Conservation (phyloP, 2,797 vertebrate species). For the Betta splendens region DNA sequence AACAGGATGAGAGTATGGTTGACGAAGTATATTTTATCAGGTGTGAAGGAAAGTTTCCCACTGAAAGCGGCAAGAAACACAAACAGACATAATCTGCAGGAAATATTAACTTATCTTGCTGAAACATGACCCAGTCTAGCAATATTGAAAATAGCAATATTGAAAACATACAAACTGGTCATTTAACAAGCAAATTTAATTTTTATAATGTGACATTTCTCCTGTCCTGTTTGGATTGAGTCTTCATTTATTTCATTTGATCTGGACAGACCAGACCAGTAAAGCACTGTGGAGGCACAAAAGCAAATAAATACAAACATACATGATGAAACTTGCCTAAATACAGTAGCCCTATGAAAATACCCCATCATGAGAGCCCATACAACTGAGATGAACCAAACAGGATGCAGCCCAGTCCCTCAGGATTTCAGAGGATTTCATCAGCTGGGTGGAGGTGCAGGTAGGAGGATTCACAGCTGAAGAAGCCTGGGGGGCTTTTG, state of each 20-base stretch:
- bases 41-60: background rate
- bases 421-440: constrained; percentile 39
- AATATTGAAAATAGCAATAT: too few relatives aligned
- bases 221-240: too few relatives aligned
- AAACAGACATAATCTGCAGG: background rate
- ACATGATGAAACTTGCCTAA: too few relatives aligned
- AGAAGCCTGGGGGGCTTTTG: constrained; percentile 1
- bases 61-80: background rate
- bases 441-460: constrained; percentile 32
- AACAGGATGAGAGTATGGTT: too few relatives aligned
- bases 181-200: background rate
- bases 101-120: background rate
- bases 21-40: background rate
- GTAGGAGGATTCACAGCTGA: constrained; percentile 20
- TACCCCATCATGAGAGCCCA: background rate
- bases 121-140: background rate
- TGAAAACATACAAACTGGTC: background rate
- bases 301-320: too few relatives aligned
- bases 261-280: too few relatives aligned
- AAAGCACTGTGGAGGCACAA: background rate
- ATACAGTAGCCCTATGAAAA: too few relatives aligned
- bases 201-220: too few relatives aligned
- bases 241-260: too few relatives aligned
- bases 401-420: background rate
- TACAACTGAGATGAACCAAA: background rate